These are phyloP conservation scores for Panopea generosa DNA, from an alignment of 2,888 invertebrate species.

Conservation along the genomic window DNA sequence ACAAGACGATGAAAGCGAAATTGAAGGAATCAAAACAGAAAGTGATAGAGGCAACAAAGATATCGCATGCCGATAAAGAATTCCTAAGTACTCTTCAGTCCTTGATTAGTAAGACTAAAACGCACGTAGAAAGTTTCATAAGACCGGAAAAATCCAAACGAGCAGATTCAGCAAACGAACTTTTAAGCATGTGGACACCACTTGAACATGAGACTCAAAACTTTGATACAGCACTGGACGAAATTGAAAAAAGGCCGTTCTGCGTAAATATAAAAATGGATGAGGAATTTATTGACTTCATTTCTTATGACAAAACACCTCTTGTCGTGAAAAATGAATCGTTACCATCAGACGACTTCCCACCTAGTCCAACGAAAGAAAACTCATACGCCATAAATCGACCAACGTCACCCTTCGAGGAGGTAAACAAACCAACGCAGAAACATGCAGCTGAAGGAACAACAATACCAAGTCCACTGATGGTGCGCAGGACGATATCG, in stretches of 20 bases:
- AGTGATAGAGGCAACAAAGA: slow-evolving; percentile 56
- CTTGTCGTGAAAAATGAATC: slow-evolving; percentile 40
- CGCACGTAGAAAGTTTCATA: slow-evolving; percentile 48
- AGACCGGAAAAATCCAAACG: slow-evolving; percentile 49
- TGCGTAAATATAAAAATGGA: slow-evolving; percentile 49
- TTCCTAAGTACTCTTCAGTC: slow-evolving; percentile 43
- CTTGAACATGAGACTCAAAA: slow-evolving; percentile 54
- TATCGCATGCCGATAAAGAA: slow-evolving; percentile 53
- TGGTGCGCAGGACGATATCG: slow-evolving; percentile 51
- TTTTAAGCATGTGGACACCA: slow-evolving; percentile 58
- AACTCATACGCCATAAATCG: not conserved
- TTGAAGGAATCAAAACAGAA: slow-evolving; percentile 59
- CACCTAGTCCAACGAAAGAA: slow-evolving; percentile 42
- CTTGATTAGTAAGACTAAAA: slow-evolving; percentile 54
- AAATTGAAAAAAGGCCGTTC: slow-evolving; percentile 55
- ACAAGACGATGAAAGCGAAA: slow-evolving; percentile 58
- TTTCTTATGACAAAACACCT: slow-evolving; percentile 56
- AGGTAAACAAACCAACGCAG: slow-evolving; percentile 10
- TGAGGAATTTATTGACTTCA: slow-evolving; percentile 58
- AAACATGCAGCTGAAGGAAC: slow-evolving; percentile 20
- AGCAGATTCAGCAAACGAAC: slow-evolving; percentile 45
- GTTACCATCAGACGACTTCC: slow-evolving; percentile 13
- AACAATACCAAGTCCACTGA: slow-evolving; percentile 52
- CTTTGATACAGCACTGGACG: slow-evolving; percentile 53
- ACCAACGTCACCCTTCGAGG: slow-evolving; percentile 12